Conservation (phyloP, 1,140 invertebrate genomes). For the Euura saliciscinereae region DNA sequence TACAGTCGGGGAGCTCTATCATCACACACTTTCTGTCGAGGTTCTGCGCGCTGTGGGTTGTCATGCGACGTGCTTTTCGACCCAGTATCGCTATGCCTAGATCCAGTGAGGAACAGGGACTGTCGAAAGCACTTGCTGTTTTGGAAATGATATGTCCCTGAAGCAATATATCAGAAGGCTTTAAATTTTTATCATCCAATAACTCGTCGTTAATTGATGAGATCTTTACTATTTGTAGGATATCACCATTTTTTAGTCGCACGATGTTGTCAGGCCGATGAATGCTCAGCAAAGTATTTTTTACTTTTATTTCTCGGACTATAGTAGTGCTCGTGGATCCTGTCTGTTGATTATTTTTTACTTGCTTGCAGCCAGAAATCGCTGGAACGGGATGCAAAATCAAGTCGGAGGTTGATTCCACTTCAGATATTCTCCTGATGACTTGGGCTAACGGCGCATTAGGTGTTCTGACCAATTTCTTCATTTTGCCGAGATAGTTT, state of each 20-base stretch:
- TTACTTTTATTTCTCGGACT: slow-evolving; percentile 19
- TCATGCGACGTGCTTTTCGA: neutral
- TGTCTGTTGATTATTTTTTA: neutral
- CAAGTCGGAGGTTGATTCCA: neutral
- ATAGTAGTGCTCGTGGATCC: slow-evolving; percentile 8
- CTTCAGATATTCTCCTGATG: slow-evolving; percentile 15
- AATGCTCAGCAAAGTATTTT: slow-evolving; percentile 22
- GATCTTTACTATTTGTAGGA: slow-evolving; percentile 26
- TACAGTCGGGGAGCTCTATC: too few species aligned
- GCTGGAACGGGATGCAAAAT: neutral
- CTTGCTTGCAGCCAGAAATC: neutral
- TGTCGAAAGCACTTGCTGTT: neutral
- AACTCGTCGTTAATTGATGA: slow-evolving; percentile 12
- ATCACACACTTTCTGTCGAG: neutral
- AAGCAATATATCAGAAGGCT: neutral
- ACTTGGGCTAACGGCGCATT: slow-evolving; percentile 18
- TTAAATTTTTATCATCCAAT: neutral
- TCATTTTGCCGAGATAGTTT: slow-evolving; percentile 19
- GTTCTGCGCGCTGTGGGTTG: neutral
- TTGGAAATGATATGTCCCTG: neutral
- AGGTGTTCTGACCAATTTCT: slow-evolving; percentile 19
- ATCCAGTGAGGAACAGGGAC: neutral
- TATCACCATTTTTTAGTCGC: slow-evolving; percentile 25
- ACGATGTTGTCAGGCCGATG: slow-evolving; percentile 30
- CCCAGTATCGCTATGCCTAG: neutral